Conservation (phyloP, 1,140 invertebrate species). For the Euwallacea similis region DNA sequence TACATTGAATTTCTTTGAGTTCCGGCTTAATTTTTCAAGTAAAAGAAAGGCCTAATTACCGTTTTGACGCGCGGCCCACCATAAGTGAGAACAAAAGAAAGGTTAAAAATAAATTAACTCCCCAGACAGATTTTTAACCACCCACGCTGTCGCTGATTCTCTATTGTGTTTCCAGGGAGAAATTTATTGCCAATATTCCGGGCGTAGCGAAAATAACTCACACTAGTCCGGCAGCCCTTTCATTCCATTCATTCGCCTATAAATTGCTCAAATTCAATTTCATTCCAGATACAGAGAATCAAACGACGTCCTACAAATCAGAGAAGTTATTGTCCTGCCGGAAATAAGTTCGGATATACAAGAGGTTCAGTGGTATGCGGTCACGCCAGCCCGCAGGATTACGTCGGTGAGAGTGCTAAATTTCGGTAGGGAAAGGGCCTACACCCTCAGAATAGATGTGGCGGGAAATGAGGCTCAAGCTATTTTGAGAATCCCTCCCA, state of each 20-base stretch:
- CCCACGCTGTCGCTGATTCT: neutral
- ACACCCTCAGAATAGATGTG: slow-evolving; percentile 37
- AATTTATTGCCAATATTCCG: slow-evolving; percentile 9
- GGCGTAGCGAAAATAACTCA: slow-evolving; percentile 8
- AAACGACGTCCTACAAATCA: slow-evolving; percentile 34
- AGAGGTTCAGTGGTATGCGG: slow-evolving; percentile 37
- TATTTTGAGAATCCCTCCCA: slow-evolving; percentile 31
- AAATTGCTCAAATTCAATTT: slow-evolving; percentile 30
- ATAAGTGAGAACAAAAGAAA: too few species aligned
- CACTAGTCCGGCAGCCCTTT: neutral
- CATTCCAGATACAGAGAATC: slow-evolving; percentile 37
- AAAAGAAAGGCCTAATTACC: too few species aligned
- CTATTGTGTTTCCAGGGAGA: neutral
- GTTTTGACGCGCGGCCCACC: too few species aligned
- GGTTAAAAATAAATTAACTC: too few species aligned
- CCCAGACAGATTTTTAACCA: too few species aligned
- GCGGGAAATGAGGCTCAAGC: slow-evolving; percentile 32
- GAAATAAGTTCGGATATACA: slow-evolving; percentile 32
- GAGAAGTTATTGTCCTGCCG: slow-evolving; percentile 37
- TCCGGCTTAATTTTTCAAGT: too few species aligned
- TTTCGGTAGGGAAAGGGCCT: slow-evolving; percentile 39
- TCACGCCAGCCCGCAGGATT: slow-evolving; percentile 24
- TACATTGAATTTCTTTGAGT: too few species aligned
- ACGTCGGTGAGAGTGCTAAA: slow-evolving; percentile 36
- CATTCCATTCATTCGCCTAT: slow-evolving; percentile 11